Evolutionary conservation across 2,797 vertebrate species (phyloP), one percentile per base, ranked within the genome.

Genomic region (Adelosebastes latens): DNA sequence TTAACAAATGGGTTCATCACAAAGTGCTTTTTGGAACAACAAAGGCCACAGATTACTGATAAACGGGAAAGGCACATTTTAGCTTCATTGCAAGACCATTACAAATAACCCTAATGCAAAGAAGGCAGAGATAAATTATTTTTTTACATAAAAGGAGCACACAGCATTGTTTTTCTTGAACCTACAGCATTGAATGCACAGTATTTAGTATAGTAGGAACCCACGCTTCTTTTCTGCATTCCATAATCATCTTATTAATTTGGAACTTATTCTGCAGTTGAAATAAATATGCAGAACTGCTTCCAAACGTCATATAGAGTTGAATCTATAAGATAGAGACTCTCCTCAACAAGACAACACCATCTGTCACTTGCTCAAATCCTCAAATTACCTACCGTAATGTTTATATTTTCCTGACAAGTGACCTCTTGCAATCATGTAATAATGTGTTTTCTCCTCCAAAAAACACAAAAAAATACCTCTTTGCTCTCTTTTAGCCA

Each of bases 1-100:
- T 85, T 73, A 81, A 78, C 77, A 71, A 81, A 86, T 71, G n/a
- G 62, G 70, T 80, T 84, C 68, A 75, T 87, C 24, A n/a, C 71
- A 76, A 78, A 87, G 81, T 67, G 74, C 20, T 75, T 74, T 75
- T 29, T 63, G n/a, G 63, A 85, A 75, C 56, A 84, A 86, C 66
- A 83, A 74, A 80, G 74, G n/a, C 56, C 13, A 42, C 32, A 55
- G 12, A 76, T 69, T 80, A 61, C 59, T 24, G 53, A 75, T 75
- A 31, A 78, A 79, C 5, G 2, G 9, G 2, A 56, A 18, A 49
- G 9, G 31, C 29, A 3, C 6, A 24, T 22, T 32, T 69, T 42
- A 24, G 36, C 27, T 72, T 20, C 11, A 16, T 63, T 14, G 14
- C 16, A 63, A 20, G 27, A 53, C 52, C 68, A 65, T 49, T 25